These are phyloP conservation scores for Micropoecilia bifurca DNA, from an alignment of 2,797 vertebrate genomes.

Conservation along the genomic window DNA sequence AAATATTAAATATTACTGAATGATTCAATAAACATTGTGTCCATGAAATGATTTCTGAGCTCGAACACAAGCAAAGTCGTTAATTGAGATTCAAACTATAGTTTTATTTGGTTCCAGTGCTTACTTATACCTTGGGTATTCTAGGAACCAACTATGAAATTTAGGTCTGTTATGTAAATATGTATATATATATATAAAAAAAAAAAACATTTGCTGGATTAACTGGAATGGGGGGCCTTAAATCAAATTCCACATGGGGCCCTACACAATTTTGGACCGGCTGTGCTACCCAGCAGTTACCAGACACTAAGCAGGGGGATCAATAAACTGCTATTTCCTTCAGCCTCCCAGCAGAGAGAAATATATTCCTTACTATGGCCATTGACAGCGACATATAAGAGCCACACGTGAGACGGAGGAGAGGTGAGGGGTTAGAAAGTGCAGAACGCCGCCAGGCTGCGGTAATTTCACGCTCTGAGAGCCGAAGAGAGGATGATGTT, in stretches of 20 bases:
- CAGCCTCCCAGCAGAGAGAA: constrained; percentile 71
- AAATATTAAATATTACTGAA: neutral
- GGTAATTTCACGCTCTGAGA: constrained; percentile 68
- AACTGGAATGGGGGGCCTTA: neutral
- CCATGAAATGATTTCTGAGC: too few species aligned
- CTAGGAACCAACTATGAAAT: too few species aligned
- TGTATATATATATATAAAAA: too few species aligned
- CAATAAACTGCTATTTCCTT: constrained; percentile 78
- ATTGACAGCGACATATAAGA: constrained; percentile 70
- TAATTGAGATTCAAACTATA: too few species aligned
- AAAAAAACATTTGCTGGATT: neutral
- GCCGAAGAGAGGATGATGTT: constrained; percentile 47
- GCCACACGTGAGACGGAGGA: constrained; percentile 51
- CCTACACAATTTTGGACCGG: neutral
- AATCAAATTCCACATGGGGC: neutral
- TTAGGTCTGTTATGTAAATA: too few species aligned
- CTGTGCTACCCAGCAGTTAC: constrained; percentile 57
- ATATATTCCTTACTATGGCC: constrained; percentile 70
- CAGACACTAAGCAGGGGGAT: constrained; percentile 70
- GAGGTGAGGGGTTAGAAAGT: constrained; percentile 29
- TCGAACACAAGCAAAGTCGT: too few species aligned
- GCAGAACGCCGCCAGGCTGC: constrained; percentile 45
- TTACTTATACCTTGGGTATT: neutral
- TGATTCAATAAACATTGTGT: too few species aligned
- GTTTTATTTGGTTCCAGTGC: neutral